Base-by-base conservation (phyloP, 1,140 invertebrate species). In the honey bee (Apis mellifera) region DNA sequence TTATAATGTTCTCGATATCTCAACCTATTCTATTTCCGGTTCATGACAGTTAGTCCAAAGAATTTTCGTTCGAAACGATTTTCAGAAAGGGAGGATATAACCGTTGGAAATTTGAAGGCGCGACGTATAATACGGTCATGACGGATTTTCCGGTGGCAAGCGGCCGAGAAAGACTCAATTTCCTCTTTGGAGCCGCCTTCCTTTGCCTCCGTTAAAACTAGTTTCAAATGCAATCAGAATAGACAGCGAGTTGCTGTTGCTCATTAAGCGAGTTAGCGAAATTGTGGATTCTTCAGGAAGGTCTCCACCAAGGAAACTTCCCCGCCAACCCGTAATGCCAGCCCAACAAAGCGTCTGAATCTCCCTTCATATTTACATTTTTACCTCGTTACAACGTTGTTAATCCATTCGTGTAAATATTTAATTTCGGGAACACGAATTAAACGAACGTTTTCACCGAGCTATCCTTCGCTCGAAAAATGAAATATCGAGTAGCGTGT, bases 201-300 rank as follows among this genome's bases (percentile, higher is more conserved):
- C 26, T 55, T 26, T 69, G 21, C 13, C n/a, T 1, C 52, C 19
- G 26, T 78, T 70, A 69, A 57, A 78, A 70, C 65, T 59, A 69
- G 76, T 70, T 78, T 59, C 32, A 52, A 78, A 78, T 59, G 32
- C 64, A 69, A 70, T 70, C 65, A 70, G 54, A 59, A 59, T 54
- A 69, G 52, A 3, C 54, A 50, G 55, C 13, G 54, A 70, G 21
- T 78, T 70, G 54, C 54, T 15, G 52, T 50, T 78, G 52, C 52
- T 78, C 59, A 32, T 69, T 78, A 78, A 54, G 42, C 15, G n/a
- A 78, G 65, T 57, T 59, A 59, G 17, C 23, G 17, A 64, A 75
- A 54, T 50, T 48, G 21, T 23, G 65, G 21, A 78, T 70, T 78
- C 76, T 78, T 77, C 42, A 26, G 19, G n/a, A n/a, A n/a, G 26